phyloP scores from a whole-genome alignment of 2,888 invertebrate genomes.

The Plebejus argus region DNA sequence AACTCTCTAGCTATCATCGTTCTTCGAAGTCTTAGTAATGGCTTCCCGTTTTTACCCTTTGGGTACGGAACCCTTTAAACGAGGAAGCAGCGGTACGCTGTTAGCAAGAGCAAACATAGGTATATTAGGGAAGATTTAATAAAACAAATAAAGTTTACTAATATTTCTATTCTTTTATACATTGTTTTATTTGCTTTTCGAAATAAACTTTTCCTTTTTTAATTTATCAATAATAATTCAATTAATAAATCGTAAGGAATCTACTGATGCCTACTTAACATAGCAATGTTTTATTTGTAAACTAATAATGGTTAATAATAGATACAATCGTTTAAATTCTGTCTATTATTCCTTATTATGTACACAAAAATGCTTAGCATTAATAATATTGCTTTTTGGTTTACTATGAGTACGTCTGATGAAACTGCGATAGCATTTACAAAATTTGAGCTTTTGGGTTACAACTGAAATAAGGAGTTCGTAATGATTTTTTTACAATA shows the following conservation, averaged over 20 bases:
- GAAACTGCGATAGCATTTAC: background rate
- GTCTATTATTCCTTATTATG: slow-evolving; percentile 33
- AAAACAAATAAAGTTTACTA: slow-evolving; percentile 65
- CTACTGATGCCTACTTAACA: slow-evolving; percentile 73
- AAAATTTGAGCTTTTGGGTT: background rate
- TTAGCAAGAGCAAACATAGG: background rate
- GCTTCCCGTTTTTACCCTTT: too few relatives aligned
- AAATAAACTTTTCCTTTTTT: slow-evolving; percentile 70
- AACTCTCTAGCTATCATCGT: too few relatives aligned
- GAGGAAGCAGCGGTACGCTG: background rate
- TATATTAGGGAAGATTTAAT: slow-evolving; percentile 47
- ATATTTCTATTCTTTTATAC: slow-evolving; percentile 76
- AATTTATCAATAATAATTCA: slow-evolving; percentile 64
- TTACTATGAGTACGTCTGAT: slow-evolving; percentile 8
- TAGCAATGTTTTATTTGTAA: slow-evolving; percentile 61
- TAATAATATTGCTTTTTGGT: slow-evolving; percentile 23
- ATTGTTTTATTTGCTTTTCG: slow-evolving; percentile 73
- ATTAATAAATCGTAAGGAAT: slow-evolving; percentile 72
- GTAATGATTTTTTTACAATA: background rate
- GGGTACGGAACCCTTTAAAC: too few relatives aligned
- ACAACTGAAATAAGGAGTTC: background rate
- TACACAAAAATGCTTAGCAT: slow-evolving; percentile 32
- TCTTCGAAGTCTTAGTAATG: too few relatives aligned
- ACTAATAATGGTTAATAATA: slow-evolving; percentile 53
- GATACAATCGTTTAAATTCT: slow-evolving; percentile 43